Percentiles rank a stretch among this genome's conserved stretches.
These are phyloP conservation scores for Brienomyrus longianalis DNA, from an alignment of 2,113 vertebrate genomes.

Conservation along the genomic window DNA sequence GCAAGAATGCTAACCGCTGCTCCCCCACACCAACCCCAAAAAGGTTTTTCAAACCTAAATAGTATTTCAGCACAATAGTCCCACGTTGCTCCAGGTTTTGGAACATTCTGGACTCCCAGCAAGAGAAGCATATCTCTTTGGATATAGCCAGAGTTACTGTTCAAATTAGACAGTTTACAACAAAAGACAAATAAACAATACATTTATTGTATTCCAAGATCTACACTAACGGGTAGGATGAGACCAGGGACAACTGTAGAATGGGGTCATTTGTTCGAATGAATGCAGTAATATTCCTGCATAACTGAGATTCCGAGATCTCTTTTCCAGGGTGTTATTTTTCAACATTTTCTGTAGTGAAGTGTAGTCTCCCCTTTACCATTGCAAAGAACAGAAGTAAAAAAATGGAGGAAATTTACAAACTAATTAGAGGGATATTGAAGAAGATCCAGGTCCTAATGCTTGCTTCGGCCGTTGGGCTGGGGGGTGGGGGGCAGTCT, in stretches of 20 bases:
- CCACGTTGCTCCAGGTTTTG: not conserved
- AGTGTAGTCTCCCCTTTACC: not conserved
- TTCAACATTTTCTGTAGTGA: not conserved
- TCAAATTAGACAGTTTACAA: not conserved
- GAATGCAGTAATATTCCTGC: not conserved
- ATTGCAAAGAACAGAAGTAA: not conserved
- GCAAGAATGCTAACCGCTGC: no score
- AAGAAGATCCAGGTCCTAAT: not conserved
- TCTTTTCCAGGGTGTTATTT: not conserved
- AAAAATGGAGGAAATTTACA: not conserved
- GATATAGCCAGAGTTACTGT: not conserved
- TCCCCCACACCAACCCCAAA: no score
- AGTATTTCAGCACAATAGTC: not conserved
- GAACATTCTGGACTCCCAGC: not conserved
- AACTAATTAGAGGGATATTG: not conserved
- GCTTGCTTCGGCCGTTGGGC: not conserved
- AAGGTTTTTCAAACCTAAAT: not conserved
- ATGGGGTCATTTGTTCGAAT: not conserved
- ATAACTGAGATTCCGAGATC: not conserved
- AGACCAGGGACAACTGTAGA: not conserved
- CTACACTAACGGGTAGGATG: not conserved
- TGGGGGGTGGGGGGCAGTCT: not conserved
- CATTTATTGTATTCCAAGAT: not conserved
- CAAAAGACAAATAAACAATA: not conserved
- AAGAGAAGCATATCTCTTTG: not conserved